These are phyloP conservation scores for Pseudorectes ferrugineus DNA, from an alignment of 2,113 vertebrate genomes.

Conservation along the genomic window DNA sequence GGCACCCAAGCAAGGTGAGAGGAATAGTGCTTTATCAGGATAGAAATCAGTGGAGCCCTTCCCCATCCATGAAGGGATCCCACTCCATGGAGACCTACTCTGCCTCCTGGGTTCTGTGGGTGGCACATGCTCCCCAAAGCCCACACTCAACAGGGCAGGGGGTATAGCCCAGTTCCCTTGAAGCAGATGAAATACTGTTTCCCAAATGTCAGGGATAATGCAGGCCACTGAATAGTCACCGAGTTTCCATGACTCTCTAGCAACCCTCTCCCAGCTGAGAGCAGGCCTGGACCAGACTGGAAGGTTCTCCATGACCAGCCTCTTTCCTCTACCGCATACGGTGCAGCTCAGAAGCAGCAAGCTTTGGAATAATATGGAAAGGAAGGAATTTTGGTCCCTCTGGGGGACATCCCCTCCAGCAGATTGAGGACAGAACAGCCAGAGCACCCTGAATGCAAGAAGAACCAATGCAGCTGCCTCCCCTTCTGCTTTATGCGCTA, in stretches of 20 bases:
- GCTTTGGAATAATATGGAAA: not conserved
- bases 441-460: not conserved
- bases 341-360: not conserved
- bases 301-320: not conserved
- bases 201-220: not conserved
- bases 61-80: fast-evolving
- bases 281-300: not conserved
- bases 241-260: not conserved
- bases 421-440: not conserved
- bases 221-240: fast-evolving
- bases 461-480: not conserved
- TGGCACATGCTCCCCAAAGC: fast-evolving
- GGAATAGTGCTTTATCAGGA: fast-evolving
- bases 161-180: not conserved
- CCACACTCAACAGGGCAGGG: fast-evolving
- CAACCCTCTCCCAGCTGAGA: not conserved
- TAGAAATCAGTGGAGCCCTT: not conserved
- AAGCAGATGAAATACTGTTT: not conserved
- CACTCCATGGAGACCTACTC: fast-evolving
- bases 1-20: not conserved
- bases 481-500: fast-evolving
- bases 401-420: no score
- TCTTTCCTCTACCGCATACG: fast-evolving
- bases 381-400: not conserved
- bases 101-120: not conserved